A percentile compares a stretch with the other conserved stretches of the same genome.
Conservation (phyloP, 2,113 vertebrate species). For the Rhegmatorhina hoffmannsi region DNA sequence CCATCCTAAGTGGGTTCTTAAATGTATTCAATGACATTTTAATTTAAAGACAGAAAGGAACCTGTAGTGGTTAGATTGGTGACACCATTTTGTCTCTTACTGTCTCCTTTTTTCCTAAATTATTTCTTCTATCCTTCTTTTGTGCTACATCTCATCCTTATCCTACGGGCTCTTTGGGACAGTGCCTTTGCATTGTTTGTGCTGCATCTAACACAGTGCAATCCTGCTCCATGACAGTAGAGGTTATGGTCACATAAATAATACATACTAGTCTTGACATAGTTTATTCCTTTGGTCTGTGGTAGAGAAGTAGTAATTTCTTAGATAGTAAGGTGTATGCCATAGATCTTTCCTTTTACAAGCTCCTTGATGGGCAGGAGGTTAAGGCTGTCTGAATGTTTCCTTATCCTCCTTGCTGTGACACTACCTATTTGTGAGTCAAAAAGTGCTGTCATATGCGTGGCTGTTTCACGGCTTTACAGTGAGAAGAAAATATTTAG, state of each 20-base stretch:
- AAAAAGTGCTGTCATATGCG: background rate
- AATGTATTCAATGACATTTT: background rate
- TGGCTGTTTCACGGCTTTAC: background rate
- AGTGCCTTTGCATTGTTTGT: background rate
- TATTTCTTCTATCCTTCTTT: background rate
- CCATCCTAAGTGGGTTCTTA: background rate
- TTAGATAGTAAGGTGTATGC: background rate
- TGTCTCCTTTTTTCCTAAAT: background rate
- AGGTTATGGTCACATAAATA: background rate
- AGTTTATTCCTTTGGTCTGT: background rate
- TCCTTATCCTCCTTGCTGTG: background rate
- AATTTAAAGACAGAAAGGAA: background rate
- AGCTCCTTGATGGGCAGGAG: background rate
- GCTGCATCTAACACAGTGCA: fast-evolving
- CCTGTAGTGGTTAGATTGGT: background rate
- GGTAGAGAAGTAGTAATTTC: background rate
- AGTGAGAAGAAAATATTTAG: background rate
- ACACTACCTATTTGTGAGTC: background rate
- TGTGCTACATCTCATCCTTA: background rate
- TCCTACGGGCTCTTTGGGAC: background rate
- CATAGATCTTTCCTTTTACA: background rate
- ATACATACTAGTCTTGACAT: background rate
- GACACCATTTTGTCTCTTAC: background rate
- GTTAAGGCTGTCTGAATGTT: background rate
- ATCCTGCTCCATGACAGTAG: background rate